These are phyloP conservation scores for Chymomyza amoena DNA, from an alignment of 2,888 invertebrate species.

Conservation along the genomic window DNA sequence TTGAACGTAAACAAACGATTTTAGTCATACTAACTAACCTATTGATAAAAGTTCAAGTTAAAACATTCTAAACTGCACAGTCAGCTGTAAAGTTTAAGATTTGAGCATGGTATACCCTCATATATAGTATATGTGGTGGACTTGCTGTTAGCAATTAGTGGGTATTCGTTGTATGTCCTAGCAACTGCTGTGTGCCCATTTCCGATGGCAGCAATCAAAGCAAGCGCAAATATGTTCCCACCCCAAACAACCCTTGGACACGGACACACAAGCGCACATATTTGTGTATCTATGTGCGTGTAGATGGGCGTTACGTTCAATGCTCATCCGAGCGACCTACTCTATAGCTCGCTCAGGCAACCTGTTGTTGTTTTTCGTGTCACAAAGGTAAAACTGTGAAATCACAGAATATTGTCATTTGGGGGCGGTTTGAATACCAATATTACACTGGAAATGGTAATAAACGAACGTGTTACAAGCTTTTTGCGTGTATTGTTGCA, in stretches of 20 bases:
- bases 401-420: not conserved
- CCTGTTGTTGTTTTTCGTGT: slow-evolving; percentile 54
- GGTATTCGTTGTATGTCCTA: not conserved
- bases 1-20: not conserved
- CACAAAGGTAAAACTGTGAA: slow-evolving; percentile 1
- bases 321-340: slow-evolving; percentile 13
- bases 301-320: slow-evolving; percentile 33
- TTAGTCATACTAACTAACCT: not conserved
- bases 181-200: not conserved
- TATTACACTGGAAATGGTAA: slow-evolving; percentile 19
- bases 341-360: slow-evolving; percentile 37
- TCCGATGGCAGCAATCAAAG: slow-evolving; percentile 7
- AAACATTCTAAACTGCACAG: no score
- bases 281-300: slow-evolving; percentile 50
- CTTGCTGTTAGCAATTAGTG: not conserved
- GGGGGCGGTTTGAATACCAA: not conserved
- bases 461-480: not conserved
- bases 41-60: no score
- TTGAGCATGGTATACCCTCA: not conserved
- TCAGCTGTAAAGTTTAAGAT: not conserved
- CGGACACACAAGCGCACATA: slow-evolving; percentile 21
- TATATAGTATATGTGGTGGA: not conserved
- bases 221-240: slow-evolving; percentile 35
- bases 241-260: slow-evolving; percentile 30
- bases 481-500: not conserved